Conservation (phyloP, 2,888 invertebrate genomes). For the Lasioglossum vierecki region DNA sequence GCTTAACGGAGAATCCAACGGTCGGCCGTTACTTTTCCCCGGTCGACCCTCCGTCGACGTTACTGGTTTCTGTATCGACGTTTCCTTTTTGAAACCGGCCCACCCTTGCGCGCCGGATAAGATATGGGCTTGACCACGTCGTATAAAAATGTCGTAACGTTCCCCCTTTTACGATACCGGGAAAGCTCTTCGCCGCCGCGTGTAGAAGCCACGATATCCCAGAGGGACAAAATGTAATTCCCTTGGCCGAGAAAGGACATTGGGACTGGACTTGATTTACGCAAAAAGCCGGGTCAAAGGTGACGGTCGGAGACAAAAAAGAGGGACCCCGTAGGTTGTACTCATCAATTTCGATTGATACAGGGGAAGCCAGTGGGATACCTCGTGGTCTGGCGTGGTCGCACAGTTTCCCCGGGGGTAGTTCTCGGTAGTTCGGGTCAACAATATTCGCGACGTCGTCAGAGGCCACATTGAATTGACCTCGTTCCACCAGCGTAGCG, state of each 20-base stretch:
- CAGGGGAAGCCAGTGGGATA: background rate
- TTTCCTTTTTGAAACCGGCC: conserved; percentile 43
- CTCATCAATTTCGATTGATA: background rate
- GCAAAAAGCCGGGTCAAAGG: conserved; percentile 5
- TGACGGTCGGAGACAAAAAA: background rate
- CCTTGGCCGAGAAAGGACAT: conserved; percentile 1
- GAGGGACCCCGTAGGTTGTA: background rate
- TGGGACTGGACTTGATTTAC: conserved; percentile 36
- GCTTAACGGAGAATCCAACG: conserved; percentile 58
- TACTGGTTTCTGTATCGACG: conserved; percentile 53
- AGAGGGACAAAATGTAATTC: conserved; percentile 39
- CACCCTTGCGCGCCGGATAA: conserved; percentile 23
- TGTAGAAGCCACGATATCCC: conserved; percentile 19
- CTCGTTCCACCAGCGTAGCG: background rate
- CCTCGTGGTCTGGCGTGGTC: background rate
- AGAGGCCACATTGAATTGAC: background rate
- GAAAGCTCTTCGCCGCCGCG: conserved; percentile 35
- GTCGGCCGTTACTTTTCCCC: conserved; percentile 39
- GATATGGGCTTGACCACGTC: conserved; percentile 56
- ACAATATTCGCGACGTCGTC: conserved; percentile 1
- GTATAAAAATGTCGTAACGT: conserved; percentile 57
- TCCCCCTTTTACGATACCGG: conserved; percentile 50
- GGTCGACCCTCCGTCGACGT: conserved; percentile 18
- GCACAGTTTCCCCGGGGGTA: background rate
- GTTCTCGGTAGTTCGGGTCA: background rate